Percentiles rank a stretch among this genome's conserved stretches.
Conservation (phyloP, 2,888 invertebrate genomes). For the Galerucella nymphaeae region DNA sequence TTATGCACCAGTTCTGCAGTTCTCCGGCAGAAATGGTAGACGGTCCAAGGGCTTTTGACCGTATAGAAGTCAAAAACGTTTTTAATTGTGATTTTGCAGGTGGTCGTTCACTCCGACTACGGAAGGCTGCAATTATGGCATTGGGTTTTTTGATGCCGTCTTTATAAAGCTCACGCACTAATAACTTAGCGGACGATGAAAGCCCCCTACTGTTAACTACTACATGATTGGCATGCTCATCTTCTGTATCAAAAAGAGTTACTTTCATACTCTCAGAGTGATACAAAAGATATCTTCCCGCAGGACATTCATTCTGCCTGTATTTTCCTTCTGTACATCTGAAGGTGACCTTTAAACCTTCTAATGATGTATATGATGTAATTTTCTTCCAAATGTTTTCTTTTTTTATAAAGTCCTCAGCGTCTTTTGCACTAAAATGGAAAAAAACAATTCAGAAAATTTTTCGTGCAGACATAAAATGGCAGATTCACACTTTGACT, state of each 20-base stretch:
- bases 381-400: constrained; percentile 13
- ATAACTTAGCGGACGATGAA: constrained; percentile 30
- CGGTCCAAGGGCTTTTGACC: no score
- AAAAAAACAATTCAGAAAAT: constrained; percentile 4
- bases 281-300: constrained; percentile 25
- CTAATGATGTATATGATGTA: constrained; percentile 15
- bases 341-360: not conserved
- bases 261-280: constrained; percentile 24
- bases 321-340: constrained; percentile 17
- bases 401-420: constrained; percentile 12
- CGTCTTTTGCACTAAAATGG: constrained; percentile 4
- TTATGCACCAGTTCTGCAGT: no score
- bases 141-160: constrained; percentile 33
- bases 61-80: not conserved
- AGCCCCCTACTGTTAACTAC: constrained; percentile 20
- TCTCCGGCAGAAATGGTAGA: no score
- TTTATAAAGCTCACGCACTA: constrained; percentile 28
- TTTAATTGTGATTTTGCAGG: constrained; percentile 24
- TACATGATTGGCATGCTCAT: constrained; percentile 28
- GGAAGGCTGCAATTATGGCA: constrained; percentile 22
- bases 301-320: constrained; percentile 28
- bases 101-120: constrained; percentile 12
- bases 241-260: constrained; percentile 25
- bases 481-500: no score
- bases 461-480: not conserved